phyloP scores from a whole-genome alignment of 2,113 vertebrate genomes.

The Pogona vitticeps region DNA sequence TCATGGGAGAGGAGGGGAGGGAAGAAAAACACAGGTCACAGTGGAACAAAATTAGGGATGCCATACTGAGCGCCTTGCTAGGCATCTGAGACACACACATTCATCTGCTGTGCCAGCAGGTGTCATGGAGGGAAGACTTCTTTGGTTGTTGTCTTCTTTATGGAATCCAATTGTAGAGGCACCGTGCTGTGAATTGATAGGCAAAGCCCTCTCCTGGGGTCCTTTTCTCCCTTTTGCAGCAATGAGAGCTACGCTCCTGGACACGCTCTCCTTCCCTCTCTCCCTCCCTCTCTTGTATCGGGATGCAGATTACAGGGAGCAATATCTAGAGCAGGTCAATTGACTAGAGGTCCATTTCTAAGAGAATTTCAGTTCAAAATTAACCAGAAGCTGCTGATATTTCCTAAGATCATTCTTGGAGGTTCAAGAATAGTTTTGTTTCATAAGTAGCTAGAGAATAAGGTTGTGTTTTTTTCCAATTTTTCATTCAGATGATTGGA shows the following conservation, averaged over 20 bases:
- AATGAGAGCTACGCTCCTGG: background rate
- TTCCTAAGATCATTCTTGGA: no score
- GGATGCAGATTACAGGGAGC: background rate
- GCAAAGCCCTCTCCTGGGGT: background rate
- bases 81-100: background rate
- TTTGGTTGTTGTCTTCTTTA: background rate
- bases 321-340: background rate
- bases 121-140: background rate
- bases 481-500: background rate
- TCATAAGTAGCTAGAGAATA: no score
- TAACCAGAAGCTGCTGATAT: no score
- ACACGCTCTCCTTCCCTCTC: background rate
- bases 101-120: background rate
- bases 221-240: background rate
- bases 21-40: background rate
- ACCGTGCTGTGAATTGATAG: slow-evolving; percentile 1
- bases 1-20: background rate
- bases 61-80: background rate
- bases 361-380: no score
- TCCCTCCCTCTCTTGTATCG: background rate
- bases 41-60: background rate
- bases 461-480: no score
- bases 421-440: no score
- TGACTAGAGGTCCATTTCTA: background rate
- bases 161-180: slow-evolving; percentile 8